These are phyloP conservation scores for Lymantria dispar DNA, from an alignment of 2,888 invertebrate species.

Conservation along the genomic window DNA sequence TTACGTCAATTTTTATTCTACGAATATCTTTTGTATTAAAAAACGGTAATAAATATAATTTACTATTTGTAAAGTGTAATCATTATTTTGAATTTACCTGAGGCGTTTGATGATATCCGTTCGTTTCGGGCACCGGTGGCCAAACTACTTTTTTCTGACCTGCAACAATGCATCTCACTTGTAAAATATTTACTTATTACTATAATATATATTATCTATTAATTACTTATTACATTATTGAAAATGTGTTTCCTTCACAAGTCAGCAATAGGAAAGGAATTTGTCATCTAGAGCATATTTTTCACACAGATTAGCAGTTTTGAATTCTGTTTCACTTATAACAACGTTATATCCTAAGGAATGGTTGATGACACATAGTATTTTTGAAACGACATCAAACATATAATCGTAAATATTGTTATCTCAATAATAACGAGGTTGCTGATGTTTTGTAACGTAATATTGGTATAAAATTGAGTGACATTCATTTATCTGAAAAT, in stretches of 20 bases:
- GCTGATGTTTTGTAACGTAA: neutral
- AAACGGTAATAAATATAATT: neutral
- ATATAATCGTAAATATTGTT: no score
- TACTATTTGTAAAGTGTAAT: constrained; percentile 3
- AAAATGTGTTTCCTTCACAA: neutral
- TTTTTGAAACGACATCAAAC: no score
- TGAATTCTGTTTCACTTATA: no score
- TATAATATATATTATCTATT: no score
- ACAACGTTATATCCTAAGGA: no score
- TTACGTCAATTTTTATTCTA: no score
- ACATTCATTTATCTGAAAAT: constrained; percentile 18
- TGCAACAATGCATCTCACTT: constrained; percentile 78
- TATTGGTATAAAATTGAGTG: constrained; percentile 10
- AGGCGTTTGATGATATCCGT: constrained; percentile 82
- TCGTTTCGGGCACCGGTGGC: constrained; percentile 90
- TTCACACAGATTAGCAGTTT: no score
- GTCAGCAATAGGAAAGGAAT: no score
- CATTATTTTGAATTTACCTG: constrained; percentile 73
- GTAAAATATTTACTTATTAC: no score
- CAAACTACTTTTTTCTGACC: constrained; percentile 93
- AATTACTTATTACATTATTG: neutral
- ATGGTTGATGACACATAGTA: no score
- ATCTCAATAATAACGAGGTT: neutral
- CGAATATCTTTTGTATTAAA: no score
- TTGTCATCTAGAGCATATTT: no score